phyloP scores from a whole-genome alignment of 2,113 vertebrate genomes.

The Aptenodytes forsteri region DNA sequence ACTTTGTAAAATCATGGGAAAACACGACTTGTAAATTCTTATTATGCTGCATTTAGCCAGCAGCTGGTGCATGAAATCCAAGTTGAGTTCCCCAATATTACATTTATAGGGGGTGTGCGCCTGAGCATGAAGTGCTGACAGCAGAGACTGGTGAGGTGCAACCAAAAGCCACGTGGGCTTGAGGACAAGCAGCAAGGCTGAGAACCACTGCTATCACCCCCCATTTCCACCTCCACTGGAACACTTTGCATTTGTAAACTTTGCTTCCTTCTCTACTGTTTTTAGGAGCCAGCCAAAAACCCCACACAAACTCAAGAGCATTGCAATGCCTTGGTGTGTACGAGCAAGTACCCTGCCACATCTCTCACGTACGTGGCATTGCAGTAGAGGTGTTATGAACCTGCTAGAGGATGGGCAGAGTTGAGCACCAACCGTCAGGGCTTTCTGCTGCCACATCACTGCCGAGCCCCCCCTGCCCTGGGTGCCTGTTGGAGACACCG shows the following conservation, averaged over 20 bases:
- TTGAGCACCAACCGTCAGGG: background rate
- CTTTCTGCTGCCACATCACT: too few species aligned
- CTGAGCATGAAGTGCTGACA: accelerated
- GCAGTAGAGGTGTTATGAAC: background rate
- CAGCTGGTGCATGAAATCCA: background rate
- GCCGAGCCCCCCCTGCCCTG: background rate
- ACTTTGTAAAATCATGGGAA: background rate
- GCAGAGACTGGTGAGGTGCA: background rate
- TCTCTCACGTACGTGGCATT: accelerated
- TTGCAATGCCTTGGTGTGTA: background rate
- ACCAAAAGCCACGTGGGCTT: background rate
- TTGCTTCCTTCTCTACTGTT: accelerated
- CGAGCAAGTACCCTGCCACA: background rate
- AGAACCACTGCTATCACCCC: too few species aligned
- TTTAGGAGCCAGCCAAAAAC: background rate
- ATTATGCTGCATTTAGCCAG: background rate
- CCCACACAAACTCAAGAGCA: background rate
- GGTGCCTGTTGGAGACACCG: accelerated
- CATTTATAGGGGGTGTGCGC: accelerated
- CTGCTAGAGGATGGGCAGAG: background rate
- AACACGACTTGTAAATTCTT: background rate
- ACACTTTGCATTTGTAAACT: background rate
- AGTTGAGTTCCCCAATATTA: accelerated
- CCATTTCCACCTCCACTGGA: background rate
- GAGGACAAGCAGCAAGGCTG: background rate